These are phyloP conservation scores for Xanthorhoe designata DNA, from an alignment of 2,888 invertebrate genomes.

Conservation along the genomic window DNA sequence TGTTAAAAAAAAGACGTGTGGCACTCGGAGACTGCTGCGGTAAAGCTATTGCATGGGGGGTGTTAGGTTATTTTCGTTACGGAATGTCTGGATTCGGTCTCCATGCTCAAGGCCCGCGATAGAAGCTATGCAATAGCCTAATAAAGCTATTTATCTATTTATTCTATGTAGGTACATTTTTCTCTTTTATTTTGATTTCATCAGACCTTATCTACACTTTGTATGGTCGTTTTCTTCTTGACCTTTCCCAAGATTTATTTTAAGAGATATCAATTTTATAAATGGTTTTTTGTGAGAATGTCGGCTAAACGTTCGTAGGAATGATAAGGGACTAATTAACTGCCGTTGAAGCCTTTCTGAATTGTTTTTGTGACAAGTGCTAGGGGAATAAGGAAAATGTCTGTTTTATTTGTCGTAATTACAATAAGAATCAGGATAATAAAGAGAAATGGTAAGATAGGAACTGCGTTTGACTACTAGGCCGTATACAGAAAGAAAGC, in stretches of 20 bases:
- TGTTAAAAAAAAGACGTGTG: too few species aligned
- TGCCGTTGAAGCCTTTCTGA: constrained; percentile 23
- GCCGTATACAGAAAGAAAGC: too few species aligned
- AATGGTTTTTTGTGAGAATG: constrained; percentile 24
- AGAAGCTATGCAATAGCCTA: too few species aligned
- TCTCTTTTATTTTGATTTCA: constrained; percentile 48
- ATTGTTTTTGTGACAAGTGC: constrained; percentile 25
- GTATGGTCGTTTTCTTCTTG: constrained; percentile 57
- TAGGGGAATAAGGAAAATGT: constrained; percentile 6
- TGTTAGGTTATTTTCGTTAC: too few species aligned
- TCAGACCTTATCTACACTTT: constrained; percentile 59
- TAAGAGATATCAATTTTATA: constrained; percentile 24
- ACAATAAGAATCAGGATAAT: neutral
- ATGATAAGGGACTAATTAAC: constrained; percentile 30
- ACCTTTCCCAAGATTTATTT: constrained; percentile 37
- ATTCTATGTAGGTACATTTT: neutral
- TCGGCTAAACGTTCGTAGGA: constrained; percentile 17
- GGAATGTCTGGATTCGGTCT: too few species aligned
- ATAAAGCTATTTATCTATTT: neutral
- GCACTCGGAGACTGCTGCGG: too few species aligned
- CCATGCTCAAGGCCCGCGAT: too few species aligned
- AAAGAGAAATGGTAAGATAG: neutral
- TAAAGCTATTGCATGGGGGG: too few species aligned
- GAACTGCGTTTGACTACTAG: neutral
- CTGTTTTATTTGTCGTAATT: constrained; percentile 3